phyloP scores from a whole-genome alignment of 2,888 invertebrate species.

The Heliconius cydno region DNA sequence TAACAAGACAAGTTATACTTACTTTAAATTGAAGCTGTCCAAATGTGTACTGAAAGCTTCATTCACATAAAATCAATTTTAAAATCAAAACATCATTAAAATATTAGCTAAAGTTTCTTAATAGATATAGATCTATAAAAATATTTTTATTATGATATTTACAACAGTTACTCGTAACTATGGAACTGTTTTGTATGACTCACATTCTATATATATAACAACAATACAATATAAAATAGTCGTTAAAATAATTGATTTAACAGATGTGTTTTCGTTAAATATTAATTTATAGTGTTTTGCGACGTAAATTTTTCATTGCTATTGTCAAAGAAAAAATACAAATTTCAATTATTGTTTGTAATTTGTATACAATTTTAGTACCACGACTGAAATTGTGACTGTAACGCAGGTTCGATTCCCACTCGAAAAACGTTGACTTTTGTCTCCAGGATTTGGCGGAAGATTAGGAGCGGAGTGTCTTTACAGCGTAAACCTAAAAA shows the following conservation, averaged over 20 bases:
- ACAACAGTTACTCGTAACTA: neutral
- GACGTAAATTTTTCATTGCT: conserved; percentile 1
- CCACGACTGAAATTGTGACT: no score
- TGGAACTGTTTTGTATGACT: conserved; percentile 19
- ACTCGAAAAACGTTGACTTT: no score
- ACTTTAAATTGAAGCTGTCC: neutral
- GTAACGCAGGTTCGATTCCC: no score
- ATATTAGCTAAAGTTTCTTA: neutral
- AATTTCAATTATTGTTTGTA: neutral
- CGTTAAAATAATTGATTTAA: conserved; percentile 40
- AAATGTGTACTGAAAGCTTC: neutral
- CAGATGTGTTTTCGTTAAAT: conserved; percentile 33
- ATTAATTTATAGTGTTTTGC: conserved; percentile 4
- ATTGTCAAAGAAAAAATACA: neutral
- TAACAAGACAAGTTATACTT: no score
- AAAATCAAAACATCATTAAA: neutral
- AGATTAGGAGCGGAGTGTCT: no score
- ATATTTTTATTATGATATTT: neutral
- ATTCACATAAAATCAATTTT: neutral
- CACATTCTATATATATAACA: conserved; percentile 24
- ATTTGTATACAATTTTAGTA: no score
- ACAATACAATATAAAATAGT: conserved; percentile 34
- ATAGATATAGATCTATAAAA: neutral
- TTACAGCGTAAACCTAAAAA: no score
- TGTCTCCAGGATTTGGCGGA: no score